Base-by-base conservation (phyloP, 2,888 invertebrate genomes). In the Sarcophaga variegata region DNA sequence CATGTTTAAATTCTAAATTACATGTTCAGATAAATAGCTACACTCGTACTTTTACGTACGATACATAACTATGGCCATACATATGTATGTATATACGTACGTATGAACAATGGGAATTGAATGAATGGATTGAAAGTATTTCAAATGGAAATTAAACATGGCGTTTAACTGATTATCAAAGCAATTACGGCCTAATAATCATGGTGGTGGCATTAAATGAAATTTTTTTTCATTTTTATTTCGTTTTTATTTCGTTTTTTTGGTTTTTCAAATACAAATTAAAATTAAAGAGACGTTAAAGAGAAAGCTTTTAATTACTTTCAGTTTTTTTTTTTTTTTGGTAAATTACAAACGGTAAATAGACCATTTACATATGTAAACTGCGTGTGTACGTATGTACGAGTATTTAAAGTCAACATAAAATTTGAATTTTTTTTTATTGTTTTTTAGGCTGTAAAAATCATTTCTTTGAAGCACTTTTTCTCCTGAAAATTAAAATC, bases 161-260 rank as follows among this genome's bases (percentile, higher is more conserved):
- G 63, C 63, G 37, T 70, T 82, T 64, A 69, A 5, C 22, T 70
- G 70, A 54, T 76, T 82, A 82, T 76, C 76, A 54, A 63, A 71
- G n/a, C 14, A 60, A 25, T 71, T 82, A 60, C 63, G 63, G 64
- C 45, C 76, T 70, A 25, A 54, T 54, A 77, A 64, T 47, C 14
- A 25, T 14, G 10, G 45, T 47, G 54, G 47, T n/a, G 25, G 11
- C 54, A 63, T 63, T 37, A n/a, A 47, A 81, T 66, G 66, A 45
- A 37, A 22, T 62, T 60, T 66, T 4, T 45, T 2, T 8, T 6
- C 22, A 22, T 60, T 59, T 66, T 4, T 45, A 2, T 25, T 25
- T 25, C 4, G 5, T 6, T 37, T 37, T 37, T 0, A 47, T 66
- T 6, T 37, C 1, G 6, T 37, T 37, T 37, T 37, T 0, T 0